Percentiles rank a stretch among this genome's conserved stretches.
Evolutionary conservation across 2,113 vertebrate genomes (phyloP).

Genomic region (Donacobius atricapilla): DNA sequence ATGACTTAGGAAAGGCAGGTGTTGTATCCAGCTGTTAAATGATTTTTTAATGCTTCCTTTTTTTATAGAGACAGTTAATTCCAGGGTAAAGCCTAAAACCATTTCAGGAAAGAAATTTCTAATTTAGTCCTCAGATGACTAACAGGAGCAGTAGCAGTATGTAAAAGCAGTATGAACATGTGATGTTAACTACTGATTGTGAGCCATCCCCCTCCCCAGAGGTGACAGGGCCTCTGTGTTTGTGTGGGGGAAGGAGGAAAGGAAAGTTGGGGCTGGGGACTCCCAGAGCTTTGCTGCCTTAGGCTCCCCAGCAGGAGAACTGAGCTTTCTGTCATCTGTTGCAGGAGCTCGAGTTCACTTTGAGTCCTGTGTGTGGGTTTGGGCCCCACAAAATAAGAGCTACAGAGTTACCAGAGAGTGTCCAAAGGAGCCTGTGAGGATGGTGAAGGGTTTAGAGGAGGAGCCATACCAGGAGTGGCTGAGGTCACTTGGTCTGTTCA

Average conservation of each 20-base stretch:
- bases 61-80: conserved; percentile 25
- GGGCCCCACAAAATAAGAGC: too few species aligned
- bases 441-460: not conserved
- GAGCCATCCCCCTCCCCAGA: not conserved
- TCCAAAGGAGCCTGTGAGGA: not conserved
- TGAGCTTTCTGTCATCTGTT: fast-evolving
- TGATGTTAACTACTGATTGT: not conserved
- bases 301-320: not conserved
- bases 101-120: not conserved
- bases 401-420: too few species aligned
- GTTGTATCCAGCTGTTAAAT: conserved; percentile 61
- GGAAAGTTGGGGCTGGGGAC: not conserved
- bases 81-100: not conserved
- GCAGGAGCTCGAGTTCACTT: fast-evolving
- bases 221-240: fast-evolving
- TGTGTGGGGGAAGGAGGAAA: not conserved
- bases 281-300: not conserved
- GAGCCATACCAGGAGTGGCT: not conserved
- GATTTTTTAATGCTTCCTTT: conserved; percentile 40
- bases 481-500: not conserved
- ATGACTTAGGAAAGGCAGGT: conserved; percentile 58
- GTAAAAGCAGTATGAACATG: not conserved
- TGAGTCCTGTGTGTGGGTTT: not conserved
- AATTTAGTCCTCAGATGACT: not conserved
- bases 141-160: not conserved